A percentile compares a stretch with the other conserved stretches of the same genome.
phyloP scores from a whole-genome alignment of 2,797 vertebrate genomes.

The Pseudochromis fuscus region DNA sequence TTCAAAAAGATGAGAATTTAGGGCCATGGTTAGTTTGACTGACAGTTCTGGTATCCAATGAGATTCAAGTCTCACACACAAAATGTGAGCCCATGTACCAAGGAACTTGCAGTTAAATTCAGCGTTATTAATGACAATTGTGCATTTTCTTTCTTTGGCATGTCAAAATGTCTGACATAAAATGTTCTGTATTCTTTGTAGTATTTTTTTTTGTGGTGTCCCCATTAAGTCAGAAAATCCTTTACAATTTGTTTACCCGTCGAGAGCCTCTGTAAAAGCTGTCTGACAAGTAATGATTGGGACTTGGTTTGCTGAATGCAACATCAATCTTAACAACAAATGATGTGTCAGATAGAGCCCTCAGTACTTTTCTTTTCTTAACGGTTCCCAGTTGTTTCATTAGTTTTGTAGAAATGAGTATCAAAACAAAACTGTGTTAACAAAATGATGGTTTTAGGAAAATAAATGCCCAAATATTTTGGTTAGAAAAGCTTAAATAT shows the following conservation, averaged over 20 bases:
- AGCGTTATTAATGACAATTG: background rate
- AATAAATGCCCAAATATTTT: too few relatives aligned
- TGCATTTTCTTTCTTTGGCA: background rate
- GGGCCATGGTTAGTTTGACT: too few relatives aligned
- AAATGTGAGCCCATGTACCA: background rate
- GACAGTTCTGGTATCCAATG: too few relatives aligned
- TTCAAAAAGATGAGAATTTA: too few relatives aligned
- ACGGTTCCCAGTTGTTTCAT: background rate
- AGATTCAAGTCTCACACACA: too few relatives aligned
- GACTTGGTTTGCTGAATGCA: background rate
- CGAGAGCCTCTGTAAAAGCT: background rate
- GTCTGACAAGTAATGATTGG: background rate
- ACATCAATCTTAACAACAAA: background rate
- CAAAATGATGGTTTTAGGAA: too few relatives aligned
- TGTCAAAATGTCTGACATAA: background rate
- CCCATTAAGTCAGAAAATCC: background rate
- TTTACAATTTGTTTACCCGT: background rate
- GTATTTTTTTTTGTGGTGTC: constrained; percentile 11
- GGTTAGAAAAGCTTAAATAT: too few relatives aligned
- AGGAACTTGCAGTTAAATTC: background rate
- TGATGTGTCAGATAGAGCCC: background rate
- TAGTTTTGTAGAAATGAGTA: background rate
- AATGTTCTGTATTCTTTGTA: background rate
- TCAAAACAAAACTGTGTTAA: too few relatives aligned
- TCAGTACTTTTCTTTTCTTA: background rate